A percentile compares a stretch with the other conserved stretches of the same genome.
phyloP scores from a whole-genome alignment of 1,140 invertebrate genomes.

The Ostrea edulis region DNA sequence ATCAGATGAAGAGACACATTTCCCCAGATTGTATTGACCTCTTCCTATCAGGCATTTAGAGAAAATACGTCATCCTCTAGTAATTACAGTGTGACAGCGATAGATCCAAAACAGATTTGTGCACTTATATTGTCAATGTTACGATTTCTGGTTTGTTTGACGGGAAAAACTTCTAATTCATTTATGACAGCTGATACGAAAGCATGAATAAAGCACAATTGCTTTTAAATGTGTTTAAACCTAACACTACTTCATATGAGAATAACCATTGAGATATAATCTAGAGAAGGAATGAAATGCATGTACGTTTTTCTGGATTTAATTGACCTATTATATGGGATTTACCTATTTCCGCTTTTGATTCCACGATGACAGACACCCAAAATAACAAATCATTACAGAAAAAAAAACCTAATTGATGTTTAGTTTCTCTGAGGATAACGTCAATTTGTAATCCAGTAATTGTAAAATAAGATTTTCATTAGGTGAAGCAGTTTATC shows the following conservation, averaged over 20 bases:
- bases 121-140: neutral
- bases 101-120: neutral
- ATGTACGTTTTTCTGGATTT: neutral
- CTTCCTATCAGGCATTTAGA: neutral
- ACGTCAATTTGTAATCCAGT: neutral
- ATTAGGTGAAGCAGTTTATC: neutral
- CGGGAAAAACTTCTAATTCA: neutral
- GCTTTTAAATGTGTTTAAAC: neutral
- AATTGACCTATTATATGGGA: constrained; percentile 32
- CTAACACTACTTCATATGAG: neutral
- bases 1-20: neutral
- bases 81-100: neutral
- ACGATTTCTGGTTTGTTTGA: neutral
- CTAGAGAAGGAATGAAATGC: neutral
- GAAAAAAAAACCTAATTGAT: neutral
- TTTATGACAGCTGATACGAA: neutral
- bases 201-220: neutral
- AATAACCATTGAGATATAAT: neutral
- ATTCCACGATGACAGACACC: neutral
- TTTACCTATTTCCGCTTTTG: constrained; percentile 25
- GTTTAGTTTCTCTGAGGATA: neutral
- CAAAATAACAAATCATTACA: constrained; percentile 17
- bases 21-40: neutral
- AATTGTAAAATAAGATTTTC: neutral
- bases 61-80: neutral